Evolutionary conservation across 2,113 vertebrate species (phyloP).

Genomic region (Podarcis muralis): DNA sequence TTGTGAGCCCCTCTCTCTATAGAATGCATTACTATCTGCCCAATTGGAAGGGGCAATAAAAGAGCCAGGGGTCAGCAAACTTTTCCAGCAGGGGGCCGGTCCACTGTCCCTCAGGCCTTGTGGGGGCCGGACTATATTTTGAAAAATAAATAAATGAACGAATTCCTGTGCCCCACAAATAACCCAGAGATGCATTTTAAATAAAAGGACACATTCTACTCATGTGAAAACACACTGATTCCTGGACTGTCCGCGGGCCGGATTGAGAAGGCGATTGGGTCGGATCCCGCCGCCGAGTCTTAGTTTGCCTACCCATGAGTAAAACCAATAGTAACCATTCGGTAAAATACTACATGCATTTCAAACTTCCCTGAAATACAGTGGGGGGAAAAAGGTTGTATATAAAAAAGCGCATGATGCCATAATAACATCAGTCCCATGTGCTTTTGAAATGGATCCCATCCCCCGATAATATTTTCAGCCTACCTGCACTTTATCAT

Average conservation of each 20-base stretch:
- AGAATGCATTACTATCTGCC: background rate
- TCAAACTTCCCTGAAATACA: background rate
- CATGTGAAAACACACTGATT: too few species aligned
- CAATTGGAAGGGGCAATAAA: background rate
- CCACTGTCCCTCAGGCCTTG: too few species aligned
- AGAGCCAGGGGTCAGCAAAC: background rate
- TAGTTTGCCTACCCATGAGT: background rate
- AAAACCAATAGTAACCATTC: background rate
- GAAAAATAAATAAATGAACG: too few species aligned
- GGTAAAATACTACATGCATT: background rate
- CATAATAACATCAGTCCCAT: background rate
- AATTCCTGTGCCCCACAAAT: too few species aligned
- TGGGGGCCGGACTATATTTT: too few species aligned
- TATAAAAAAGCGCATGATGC: background rate
- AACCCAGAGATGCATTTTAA: too few species aligned
- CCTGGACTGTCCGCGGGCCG: accelerated
- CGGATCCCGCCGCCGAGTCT: too few species aligned
- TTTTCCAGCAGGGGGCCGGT: too few species aligned
- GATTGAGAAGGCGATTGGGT: too few species aligned
- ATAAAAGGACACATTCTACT: too few species aligned
- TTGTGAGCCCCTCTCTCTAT: background rate
- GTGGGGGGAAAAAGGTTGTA: background rate
- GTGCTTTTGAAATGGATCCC: background rate
- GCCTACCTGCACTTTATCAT: constrained; percentile 85
- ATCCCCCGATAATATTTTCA: background rate